phyloP scores from a whole-genome alignment of 2,888 invertebrate genomes.

The Thecophora atra region DNA sequence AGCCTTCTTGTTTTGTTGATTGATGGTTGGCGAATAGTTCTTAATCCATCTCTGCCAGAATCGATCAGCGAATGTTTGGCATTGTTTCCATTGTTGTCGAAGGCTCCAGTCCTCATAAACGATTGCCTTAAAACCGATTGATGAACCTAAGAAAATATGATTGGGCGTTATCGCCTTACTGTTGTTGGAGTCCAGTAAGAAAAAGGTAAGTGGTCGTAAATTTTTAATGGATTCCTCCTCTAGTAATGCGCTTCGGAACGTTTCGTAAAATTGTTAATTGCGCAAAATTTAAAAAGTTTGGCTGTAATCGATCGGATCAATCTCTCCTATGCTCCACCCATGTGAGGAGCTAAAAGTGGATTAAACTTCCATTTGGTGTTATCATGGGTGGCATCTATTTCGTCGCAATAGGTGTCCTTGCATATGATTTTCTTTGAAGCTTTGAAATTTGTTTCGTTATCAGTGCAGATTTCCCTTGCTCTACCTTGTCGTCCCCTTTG shows the following conservation, averaged over 20 bases:
- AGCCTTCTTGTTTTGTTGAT: not conserved
- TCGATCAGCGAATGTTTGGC: not conserved
- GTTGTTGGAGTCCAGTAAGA: slow-evolving; percentile 39
- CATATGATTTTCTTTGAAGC: no score
- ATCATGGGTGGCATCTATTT: no score
- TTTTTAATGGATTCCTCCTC: slow-evolving; percentile 43
- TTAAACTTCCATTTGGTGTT: no score
- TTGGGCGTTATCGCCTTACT: slow-evolving; percentile 44
- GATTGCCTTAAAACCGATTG: slow-evolving; percentile 36
- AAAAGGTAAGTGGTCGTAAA: slow-evolving; percentile 42
- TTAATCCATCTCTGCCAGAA: slow-evolving; percentile 10
- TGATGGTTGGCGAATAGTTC: slow-evolving; percentile 37
- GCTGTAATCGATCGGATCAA: no score
- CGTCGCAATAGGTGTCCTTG: no score
- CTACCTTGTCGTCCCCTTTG: no score
- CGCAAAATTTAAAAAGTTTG: no score
- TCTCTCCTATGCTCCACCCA: no score
- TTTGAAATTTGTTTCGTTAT: slow-evolving; percentile 40
- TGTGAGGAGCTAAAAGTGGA: no score
- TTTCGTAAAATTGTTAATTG: no score
- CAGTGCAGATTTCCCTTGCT: no score
- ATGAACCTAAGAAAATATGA: slow-evolving; percentile 43
- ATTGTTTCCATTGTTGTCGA: not conserved
- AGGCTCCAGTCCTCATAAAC: slow-evolving; percentile 29
- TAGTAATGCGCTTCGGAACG: slow-evolving; percentile 38